Conservation (phyloP, 1,140 invertebrate species). For the Aphelinus atriplicis region DNA sequence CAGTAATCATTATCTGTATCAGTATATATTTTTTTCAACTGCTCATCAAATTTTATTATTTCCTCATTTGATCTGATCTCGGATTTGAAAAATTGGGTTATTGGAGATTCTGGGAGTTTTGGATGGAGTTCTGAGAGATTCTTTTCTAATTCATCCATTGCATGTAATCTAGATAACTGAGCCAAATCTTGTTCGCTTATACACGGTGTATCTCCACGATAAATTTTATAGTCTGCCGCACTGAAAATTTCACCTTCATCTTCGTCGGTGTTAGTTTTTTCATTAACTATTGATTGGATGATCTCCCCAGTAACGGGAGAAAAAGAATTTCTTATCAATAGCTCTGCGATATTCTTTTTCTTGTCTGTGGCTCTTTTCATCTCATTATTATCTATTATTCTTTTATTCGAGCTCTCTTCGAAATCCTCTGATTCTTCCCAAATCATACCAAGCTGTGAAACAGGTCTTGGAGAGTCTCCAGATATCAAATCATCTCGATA, state of each 20-base stretch:
- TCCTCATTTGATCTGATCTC: constrained; percentile 72
- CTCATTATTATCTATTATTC: constrained; percentile 48
- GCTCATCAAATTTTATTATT: constrained; percentile 75
- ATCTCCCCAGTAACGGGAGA: constrained; percentile 42
- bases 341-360: constrained; percentile 51
- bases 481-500: constrained; percentile 82
- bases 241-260: constrained; percentile 77
- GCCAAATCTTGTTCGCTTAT: constrained; percentile 82
- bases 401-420: constrained; percentile 51
- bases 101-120: constrained; percentile 71
- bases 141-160: constrained; percentile 80
- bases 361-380: constrained; percentile 63
- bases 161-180: constrained; percentile 77
- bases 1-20: constrained; percentile 76
- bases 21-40: constrained; percentile 74
- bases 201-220: constrained; percentile 77
- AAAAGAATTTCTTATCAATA: no score
- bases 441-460: constrained; percentile 82
- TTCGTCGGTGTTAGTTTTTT: constrained; percentile 58
- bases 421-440: constrained; percentile 75
- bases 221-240: constrained; percentile 82
- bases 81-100: constrained; percentile 66
- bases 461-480: constrained; percentile 70
- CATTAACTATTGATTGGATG: constrained; percentile 61
- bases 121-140: constrained; percentile 80